phyloP scores from a whole-genome alignment of 2,113 vertebrate species.

The Parus major region DNA sequence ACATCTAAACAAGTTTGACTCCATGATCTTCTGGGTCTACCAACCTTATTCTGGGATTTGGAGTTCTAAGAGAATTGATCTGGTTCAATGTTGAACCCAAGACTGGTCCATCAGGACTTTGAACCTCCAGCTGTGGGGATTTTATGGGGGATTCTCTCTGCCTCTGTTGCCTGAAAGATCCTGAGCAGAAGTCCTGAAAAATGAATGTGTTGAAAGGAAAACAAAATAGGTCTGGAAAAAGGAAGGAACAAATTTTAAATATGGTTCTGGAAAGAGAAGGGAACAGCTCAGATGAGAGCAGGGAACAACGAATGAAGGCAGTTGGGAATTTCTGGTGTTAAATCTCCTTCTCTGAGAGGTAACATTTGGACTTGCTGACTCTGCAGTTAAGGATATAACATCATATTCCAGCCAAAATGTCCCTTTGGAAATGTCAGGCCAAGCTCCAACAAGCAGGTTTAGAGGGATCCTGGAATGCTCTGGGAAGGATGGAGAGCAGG shows the following conservation, averaged over 20 bases:
- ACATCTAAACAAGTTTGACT: background rate
- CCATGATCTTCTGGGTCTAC: rapidly evolving
- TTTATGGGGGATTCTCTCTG: background rate
- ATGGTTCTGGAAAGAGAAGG: background rate
- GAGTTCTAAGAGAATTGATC: background rate
- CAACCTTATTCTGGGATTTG: background rate
- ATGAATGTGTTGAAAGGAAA: background rate
- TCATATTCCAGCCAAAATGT: background rate
- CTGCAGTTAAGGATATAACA: background rate
- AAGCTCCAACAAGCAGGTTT: background rate
- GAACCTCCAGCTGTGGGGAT: background rate
- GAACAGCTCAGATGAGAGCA: background rate
- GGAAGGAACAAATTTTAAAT: background rate
- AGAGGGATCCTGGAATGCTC: background rate
- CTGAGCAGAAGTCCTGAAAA: background rate
- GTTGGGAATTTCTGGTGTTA: background rate
- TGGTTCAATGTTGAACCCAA: background rate
- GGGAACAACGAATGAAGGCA: background rate
- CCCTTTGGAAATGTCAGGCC: background rate
- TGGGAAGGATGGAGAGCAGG: background rate
- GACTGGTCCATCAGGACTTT: background rate
- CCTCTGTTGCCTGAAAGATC: background rate
- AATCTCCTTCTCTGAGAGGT: background rate
- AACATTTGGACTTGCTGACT: constrained; percentile 41
- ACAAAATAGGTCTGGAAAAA: background rate